phyloP scores from a whole-genome alignment of 2,113 vertebrate genomes.

The Thryonomys swinderianus region DNA sequence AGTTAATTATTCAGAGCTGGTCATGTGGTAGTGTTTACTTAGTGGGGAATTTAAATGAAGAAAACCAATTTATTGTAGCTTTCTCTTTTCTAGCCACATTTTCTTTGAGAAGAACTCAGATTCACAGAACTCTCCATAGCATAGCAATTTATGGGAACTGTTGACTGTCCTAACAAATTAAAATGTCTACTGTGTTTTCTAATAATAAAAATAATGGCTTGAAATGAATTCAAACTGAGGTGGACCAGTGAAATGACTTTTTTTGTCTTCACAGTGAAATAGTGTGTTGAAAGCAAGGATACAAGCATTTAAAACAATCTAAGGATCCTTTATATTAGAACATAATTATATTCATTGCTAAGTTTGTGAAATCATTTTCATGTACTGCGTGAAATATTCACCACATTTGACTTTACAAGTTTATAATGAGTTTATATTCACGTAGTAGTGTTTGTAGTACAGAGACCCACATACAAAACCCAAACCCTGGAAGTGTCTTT shows the following conservation, averaged over 20 bases:
- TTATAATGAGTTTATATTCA: constrained; percentile 40
- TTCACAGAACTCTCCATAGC: background rate
- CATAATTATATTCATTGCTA: background rate
- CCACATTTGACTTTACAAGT: constrained; percentile 45
- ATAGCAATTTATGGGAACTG: background rate
- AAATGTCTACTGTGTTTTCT: background rate
- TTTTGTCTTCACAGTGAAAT: constrained; percentile 21
- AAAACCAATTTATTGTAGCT: constrained; percentile 48
- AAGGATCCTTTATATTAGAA: constrained; percentile 29
- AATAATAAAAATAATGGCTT: constrained; percentile 28
- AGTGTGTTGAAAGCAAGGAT: background rate
- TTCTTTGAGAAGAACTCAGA: constrained; percentile 34
- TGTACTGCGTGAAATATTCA: background rate
- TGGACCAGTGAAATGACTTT: background rate
- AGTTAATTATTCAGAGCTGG: constrained; percentile 70
- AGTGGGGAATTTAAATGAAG: constrained; percentile 53
- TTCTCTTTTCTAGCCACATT: constrained; percentile 31
- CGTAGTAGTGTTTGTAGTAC: background rate
- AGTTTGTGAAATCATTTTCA: constrained; percentile 60
- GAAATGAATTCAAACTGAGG: constrained; percentile 3
- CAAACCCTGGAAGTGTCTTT: background rate
- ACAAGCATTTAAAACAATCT: background rate
- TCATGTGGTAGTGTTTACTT: constrained; percentile 61
- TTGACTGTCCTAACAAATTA: constrained; percentile 7
- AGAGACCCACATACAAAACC: constrained; percentile 12